Evolutionary conservation across 2,113 vertebrate genomes (phyloP).

Genomic region (Daubentonia madagascariensis): DNA sequence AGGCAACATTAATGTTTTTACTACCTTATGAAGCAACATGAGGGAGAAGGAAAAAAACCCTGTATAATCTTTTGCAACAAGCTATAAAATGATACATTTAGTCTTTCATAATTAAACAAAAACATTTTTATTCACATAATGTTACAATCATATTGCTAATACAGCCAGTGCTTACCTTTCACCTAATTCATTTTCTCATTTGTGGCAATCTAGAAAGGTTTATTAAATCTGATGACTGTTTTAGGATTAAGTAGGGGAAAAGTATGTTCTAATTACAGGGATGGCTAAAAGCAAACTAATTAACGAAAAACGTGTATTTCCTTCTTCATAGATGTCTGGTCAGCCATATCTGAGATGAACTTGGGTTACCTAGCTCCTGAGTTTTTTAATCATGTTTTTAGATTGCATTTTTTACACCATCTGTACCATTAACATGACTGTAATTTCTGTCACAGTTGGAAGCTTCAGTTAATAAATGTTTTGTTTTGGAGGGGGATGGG

Average conservation of each 20-base stretch:
- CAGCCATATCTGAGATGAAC: slow-evolving; percentile 81
- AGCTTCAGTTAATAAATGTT: slow-evolving; percentile 87
- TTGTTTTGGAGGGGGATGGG: slow-evolving; percentile 77
- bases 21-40: background rate
- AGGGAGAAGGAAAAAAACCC: background rate
- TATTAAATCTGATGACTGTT: slow-evolving; percentile 84
- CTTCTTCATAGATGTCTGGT: slow-evolving; percentile 82
- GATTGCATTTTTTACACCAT: slow-evolving; percentile 87
- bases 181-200: slow-evolving; percentile 82
- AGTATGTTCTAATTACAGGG: slow-evolving; percentile 83
- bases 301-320: slow-evolving; percentile 79
- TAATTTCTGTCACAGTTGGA: slow-evolving; percentile 90
- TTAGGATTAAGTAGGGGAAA: slow-evolving; percentile 81
- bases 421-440: slow-evolving; percentile 86
- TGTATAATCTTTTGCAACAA: slow-evolving; percentile 41
- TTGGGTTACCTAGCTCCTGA: slow-evolving; percentile 83
- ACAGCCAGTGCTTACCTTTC: slow-evolving; percentile 73
- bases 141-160: slow-evolving; percentile 68
- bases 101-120: slow-evolving; percentile 65
- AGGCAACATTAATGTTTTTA: slow-evolving; percentile 26
- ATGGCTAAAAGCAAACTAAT: slow-evolving; percentile 86
- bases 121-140: slow-evolving; percentile 60
- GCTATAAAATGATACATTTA: slow-evolving; percentile 53
- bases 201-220: slow-evolving; percentile 80
- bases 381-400: slow-evolving; percentile 87